These are phyloP conservation scores for Myrmecophaga tridactyla DNA, from an alignment of 2,113 vertebrate species.

Conservation along the genomic window DNA sequence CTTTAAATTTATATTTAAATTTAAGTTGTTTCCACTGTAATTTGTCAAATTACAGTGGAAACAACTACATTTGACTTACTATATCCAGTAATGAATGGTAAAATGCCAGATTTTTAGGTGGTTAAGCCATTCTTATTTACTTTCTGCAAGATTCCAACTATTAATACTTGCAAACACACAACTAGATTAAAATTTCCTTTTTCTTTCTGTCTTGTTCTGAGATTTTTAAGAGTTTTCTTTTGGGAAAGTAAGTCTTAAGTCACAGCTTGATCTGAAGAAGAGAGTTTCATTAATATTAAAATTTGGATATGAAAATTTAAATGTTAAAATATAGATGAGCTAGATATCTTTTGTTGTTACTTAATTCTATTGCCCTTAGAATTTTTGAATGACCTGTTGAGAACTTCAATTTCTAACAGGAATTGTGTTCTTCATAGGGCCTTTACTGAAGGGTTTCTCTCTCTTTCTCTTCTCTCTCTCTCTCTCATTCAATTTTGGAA, in stretches of 20 bases:
- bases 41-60: not conserved
- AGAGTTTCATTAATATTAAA: not conserved
- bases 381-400: not conserved
- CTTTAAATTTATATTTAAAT: not conserved
- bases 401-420: not conserved
- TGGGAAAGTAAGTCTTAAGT: not conserved
- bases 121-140: not conserved
- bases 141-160: not conserved
- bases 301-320: not conserved
- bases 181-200: not conserved
- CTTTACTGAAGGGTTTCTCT: not conserved
- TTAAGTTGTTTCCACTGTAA: no score
- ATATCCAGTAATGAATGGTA: not conserved
- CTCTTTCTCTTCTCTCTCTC: no score
- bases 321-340: not conserved
- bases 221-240: not conserved
- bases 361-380: not conserved
- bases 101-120: not conserved
- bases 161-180: not conserved
- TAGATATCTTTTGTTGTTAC: not conserved
- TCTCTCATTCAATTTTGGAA: not conserved
- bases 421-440: not conserved
- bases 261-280: not conserved
- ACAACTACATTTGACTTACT: not conserved
- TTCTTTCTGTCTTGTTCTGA: not conserved